Conservation (phyloP, 1,140 invertebrate species). For the Panagrolaimus sp. region DNA sequence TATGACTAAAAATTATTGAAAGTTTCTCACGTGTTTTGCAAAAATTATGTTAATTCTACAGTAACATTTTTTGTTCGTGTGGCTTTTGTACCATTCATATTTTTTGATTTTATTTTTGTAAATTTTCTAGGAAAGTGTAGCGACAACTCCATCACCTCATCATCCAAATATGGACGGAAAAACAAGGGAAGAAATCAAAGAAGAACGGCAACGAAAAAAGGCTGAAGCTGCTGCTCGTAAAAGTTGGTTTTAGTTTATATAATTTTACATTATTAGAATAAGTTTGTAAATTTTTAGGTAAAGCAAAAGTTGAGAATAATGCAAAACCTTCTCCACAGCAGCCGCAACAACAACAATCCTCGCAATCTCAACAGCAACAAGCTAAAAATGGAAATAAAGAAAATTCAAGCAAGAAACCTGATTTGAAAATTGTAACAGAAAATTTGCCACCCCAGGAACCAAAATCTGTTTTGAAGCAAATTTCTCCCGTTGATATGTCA, state of each 20-base stretch:
- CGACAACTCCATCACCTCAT: background rate
- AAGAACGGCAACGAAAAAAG: conserved; percentile 12
- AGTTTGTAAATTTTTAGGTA: no score
- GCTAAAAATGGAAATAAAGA: background rate
- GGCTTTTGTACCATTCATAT: no score
- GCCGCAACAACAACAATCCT: background rate
- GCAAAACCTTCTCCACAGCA: background rate
- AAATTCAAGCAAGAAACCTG: background rate
- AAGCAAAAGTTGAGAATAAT: background rate
- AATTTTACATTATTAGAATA: no score
- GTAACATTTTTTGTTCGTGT: no score
- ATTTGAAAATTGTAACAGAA: no score
- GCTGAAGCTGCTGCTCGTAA: background rate
- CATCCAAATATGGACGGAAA: background rate
- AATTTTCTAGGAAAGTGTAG: background rate
- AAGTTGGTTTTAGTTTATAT: no score
- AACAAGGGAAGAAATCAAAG: conserved; percentile 16
- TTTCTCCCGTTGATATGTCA: background rate
- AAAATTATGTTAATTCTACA: no score
- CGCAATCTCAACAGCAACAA: background rate
- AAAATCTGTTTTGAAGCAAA: background rate
- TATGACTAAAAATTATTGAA: no score
- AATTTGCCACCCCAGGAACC: background rate
- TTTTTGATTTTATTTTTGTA: no score
- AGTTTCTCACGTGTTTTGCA: no score